A percentile compares a stretch with the other conserved stretches of the same genome.
Conservation (phyloP, 1,140 invertebrate species). For the Trissolcus basalis region DNA sequence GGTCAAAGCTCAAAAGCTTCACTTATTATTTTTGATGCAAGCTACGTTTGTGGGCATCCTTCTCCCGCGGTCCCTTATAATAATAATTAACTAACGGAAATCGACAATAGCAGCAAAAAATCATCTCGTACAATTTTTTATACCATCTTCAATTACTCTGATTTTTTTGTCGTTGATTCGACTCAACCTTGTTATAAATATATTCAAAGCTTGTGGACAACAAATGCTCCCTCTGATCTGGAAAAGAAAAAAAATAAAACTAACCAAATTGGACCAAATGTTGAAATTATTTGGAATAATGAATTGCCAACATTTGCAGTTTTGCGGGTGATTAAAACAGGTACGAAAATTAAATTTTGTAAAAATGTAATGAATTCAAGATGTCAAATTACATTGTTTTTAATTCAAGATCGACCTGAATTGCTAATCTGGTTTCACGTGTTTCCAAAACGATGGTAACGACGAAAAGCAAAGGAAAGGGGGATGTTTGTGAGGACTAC, state of each 20-base stretch:
- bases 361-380: not conserved
- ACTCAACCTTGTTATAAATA: too few relatives aligned
- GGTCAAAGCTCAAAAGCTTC: constrained; percentile 67
- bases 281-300: too few relatives aligned
- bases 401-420: constrained; percentile 54
- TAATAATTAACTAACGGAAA: constrained; percentile 57
- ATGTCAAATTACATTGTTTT: constrained; percentile 47
- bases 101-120: constrained; percentile 53
- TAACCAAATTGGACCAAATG: too few relatives aligned
- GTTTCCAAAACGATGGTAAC: constrained; percentile 55
- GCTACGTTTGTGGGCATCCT: constrained; percentile 43
- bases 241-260: too few relatives aligned
- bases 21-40: constrained; percentile 66
- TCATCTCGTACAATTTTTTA: constrained; percentile 4
- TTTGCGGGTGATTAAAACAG: too few relatives aligned
- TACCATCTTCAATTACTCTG: constrained; percentile 8
- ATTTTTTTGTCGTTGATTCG: not conserved
- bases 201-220: not conserved
- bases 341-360: not conserved
- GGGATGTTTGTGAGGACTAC: constrained; percentile 59
- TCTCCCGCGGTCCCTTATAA: constrained; percentile 27
- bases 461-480: constrained; percentile 61
- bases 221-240: too few relatives aligned
- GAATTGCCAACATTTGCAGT: not conserved
- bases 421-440: constrained; percentile 57